Conservation (phyloP, 2,888 invertebrate species). For the Apocheima hispidaria region DNA sequence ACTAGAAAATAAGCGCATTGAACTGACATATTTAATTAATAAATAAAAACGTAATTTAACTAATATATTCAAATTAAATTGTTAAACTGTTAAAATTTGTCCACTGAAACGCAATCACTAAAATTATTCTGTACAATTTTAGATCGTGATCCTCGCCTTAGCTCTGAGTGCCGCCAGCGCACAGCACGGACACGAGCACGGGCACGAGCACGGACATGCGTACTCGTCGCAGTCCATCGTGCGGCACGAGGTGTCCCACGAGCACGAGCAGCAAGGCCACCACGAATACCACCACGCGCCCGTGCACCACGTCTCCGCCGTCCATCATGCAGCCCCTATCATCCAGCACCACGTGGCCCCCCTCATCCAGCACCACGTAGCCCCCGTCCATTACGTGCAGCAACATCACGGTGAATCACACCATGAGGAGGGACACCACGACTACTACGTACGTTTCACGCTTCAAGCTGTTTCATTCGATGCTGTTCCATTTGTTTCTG, state of each 20-base stretch:
- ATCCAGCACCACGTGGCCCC: constrained; percentile 32
- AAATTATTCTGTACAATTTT: background rate
- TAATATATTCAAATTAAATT: too few relatives aligned
- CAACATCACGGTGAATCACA: constrained; percentile 32
- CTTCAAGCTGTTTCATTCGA: background rate
- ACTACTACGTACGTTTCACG: constrained; percentile 60
- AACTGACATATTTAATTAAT: too few relatives aligned
- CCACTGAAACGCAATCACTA: background rate
- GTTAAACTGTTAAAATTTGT: too few relatives aligned
- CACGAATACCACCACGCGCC: constrained; percentile 34
- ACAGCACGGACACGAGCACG: constrained; percentile 47
- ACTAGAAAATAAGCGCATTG: background rate
- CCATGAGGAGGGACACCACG: constrained; percentile 49
- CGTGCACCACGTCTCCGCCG: constrained; percentile 40
- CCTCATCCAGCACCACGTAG: constrained; percentile 29
- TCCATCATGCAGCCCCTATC: constrained; percentile 28
- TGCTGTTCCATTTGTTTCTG: background rate
- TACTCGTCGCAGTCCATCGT: constrained; percentile 56
- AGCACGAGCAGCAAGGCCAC: constrained; percentile 30
- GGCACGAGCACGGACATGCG: constrained; percentile 51
- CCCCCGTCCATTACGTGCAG: constrained; percentile 13
- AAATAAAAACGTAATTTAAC: too few relatives aligned
- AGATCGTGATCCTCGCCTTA: constrained; percentile 49
- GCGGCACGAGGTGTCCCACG: constrained; percentile 49
- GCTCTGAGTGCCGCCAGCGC: constrained; percentile 49